These are phyloP conservation scores for Streptopelia turtur DNA, from an alignment of 2,797 vertebrate species.

Conservation along the genomic window DNA sequence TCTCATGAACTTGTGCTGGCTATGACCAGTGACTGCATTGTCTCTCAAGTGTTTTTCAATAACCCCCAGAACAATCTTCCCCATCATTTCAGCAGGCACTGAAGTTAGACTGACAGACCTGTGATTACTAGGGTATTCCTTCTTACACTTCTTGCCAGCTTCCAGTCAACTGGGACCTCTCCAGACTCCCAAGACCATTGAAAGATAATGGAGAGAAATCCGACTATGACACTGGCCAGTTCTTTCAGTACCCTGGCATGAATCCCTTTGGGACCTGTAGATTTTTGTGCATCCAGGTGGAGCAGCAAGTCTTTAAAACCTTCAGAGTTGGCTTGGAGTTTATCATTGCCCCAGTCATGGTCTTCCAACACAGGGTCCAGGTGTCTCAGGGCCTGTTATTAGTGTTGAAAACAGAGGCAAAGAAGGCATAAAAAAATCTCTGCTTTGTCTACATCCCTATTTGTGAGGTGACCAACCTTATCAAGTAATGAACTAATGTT, in stretches of 20 bases:
- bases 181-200: not conserved
- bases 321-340: not conserved
- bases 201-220: not conserved
- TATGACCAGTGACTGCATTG: not conserved
- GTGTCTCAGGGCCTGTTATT: not conserved
- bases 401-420: not conserved
- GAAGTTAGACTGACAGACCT: not conserved
- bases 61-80: not conserved
- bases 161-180: not conserved
- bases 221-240: accelerated
- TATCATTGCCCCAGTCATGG: too few species aligned
- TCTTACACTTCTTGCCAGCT: not conserved
- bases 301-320: not conserved
- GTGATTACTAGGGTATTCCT: not conserved
- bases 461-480: not conserved
- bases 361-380: not conserved
- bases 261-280: not conserved
- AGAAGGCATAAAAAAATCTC: not conserved
- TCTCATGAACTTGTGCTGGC: not conserved
- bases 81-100: not conserved
- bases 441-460: not conserved
- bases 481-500: not conserved
- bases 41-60: not conserved
- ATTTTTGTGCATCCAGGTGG: not conserved
- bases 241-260: not conserved